Conservation (phyloP, 2,113 vertebrate genomes). For the Cricetomys ansorgei region DNA sequence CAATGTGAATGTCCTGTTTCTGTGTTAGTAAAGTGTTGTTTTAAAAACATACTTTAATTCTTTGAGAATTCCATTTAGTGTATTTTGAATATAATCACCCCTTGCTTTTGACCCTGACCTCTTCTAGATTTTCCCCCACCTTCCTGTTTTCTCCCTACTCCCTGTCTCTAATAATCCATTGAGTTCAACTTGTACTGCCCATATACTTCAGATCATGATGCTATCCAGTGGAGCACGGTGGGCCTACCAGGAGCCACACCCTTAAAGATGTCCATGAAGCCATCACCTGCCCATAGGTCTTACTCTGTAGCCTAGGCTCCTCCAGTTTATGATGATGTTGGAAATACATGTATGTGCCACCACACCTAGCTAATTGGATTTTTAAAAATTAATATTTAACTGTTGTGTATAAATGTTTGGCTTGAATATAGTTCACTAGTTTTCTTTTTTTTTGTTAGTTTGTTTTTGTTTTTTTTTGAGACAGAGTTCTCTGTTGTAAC, state of each 20-base stretch:
- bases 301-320: neutral
- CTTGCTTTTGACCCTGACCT: neutral
- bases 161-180: too few species aligned
- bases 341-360: neutral
- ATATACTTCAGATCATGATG: neutral
- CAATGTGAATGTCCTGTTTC: neutral
- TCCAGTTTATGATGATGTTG: neutral
- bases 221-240: neutral
- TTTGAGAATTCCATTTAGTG: neutral
- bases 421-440: slow-evolving; percentile 7
- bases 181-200: neutral
- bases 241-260: neutral
- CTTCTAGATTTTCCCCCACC: neutral
- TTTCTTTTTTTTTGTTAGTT: too few species aligned
- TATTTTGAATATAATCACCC: neutral
- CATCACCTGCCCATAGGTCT: neutral
- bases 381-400: neutral
- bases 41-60: neutral
- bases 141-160: too few species aligned
- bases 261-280: neutral
- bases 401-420: neutral
- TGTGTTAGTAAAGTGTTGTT: neutral
- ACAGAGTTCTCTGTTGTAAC: too few species aligned
- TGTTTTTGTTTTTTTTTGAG: too few species aligned
- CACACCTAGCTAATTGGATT: neutral